Evolutionary conservation across 2,888 invertebrate species (phyloP).

Genomic region (Tubulanus polymorphus): DNA sequence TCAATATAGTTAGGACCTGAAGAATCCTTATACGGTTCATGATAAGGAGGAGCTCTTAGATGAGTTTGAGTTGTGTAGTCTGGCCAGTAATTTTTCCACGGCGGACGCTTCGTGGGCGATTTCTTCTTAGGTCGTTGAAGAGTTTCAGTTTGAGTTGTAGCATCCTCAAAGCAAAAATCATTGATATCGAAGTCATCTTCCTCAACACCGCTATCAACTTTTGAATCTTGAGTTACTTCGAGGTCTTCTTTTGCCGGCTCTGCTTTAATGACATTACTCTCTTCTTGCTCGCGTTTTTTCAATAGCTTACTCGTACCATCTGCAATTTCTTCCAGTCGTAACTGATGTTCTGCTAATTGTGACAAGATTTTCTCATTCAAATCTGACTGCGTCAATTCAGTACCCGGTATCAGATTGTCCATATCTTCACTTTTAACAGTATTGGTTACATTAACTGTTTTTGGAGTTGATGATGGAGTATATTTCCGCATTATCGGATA

Average conservation of each 20-base stretch:
- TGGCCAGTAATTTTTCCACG: no score
- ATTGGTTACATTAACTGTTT: slow-evolving; percentile 2
- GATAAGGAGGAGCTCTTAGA: no score
- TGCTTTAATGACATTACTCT: slow-evolving; percentile 29
- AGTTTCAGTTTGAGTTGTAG: no score
- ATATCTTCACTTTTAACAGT: slow-evolving; percentile 27
- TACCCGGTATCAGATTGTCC: slow-evolving; percentile 33
- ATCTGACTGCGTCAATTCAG: slow-evolving; percentile 39
- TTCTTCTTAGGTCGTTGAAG: no score
- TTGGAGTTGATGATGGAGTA: background rate
- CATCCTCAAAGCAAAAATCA: slow-evolving; percentile 14
- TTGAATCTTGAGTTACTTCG: background rate
- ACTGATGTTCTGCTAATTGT: slow-evolving; percentile 26
- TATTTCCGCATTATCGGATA: background rate
- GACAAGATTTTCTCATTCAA: slow-evolving; percentile 39
- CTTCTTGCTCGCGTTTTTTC: slow-evolving; percentile 30
- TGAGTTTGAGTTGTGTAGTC: no score
- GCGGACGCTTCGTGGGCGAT: slow-evolving; percentile 22
- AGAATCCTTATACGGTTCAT: no score
- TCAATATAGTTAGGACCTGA: no score
- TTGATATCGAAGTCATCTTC: slow-evolving; percentile 13
- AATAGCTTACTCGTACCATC: slow-evolving; percentile 18
- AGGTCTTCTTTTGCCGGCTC: background rate
- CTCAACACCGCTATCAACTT: slow-evolving; percentile 7
- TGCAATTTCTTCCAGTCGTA: slow-evolving; percentile 20